These are phyloP conservation scores for Struthio camelus DNA, from an alignment of 2,113 vertebrate genomes.

Conservation along the genomic window DNA sequence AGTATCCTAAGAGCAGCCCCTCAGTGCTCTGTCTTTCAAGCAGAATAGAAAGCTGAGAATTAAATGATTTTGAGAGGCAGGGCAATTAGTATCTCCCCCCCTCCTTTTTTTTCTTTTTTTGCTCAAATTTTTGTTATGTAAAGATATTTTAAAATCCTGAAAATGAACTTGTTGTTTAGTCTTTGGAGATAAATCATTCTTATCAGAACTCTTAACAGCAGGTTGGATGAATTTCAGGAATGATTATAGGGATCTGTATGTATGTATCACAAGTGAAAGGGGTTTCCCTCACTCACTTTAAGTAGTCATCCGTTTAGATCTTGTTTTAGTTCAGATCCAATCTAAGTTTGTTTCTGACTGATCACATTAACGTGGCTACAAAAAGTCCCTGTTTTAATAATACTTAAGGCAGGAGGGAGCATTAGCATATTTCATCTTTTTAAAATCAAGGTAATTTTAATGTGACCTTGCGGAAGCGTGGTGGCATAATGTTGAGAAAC, in stretches of 20 bases:
- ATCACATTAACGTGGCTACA: not conserved
- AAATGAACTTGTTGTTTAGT: not conserved
- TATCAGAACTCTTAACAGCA: not conserved
- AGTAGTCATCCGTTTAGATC: not conserved
- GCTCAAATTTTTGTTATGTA: not conserved
- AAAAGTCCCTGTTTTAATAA: not conserved
- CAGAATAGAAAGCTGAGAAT: not conserved
- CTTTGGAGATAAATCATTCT: not conserved
- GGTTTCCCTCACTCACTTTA: not conserved
- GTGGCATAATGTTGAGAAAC: not conserved
- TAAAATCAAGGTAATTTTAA: not conserved
- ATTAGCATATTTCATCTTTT: not conserved
- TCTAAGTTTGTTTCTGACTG: not conserved
- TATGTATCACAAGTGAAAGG: not conserved
- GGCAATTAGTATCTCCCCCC: not conserved
- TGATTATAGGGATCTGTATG: not conserved
- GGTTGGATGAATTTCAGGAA: not conserved
- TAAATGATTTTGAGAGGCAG: not conserved
- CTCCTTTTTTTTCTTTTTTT: too few relatives aligned
- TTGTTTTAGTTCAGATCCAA: not conserved
- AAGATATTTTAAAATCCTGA: not conserved
- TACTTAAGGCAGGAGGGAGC: not conserved
- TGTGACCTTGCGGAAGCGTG: not conserved
- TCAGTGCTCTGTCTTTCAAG: not conserved
- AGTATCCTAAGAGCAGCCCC: not conserved